A percentile compares a stretch with the other conserved stretches of the same genome.
Evolutionary conservation across 2,888 invertebrate genomes (phyloP).

Genomic region (Mythimna albipuncta): DNA sequence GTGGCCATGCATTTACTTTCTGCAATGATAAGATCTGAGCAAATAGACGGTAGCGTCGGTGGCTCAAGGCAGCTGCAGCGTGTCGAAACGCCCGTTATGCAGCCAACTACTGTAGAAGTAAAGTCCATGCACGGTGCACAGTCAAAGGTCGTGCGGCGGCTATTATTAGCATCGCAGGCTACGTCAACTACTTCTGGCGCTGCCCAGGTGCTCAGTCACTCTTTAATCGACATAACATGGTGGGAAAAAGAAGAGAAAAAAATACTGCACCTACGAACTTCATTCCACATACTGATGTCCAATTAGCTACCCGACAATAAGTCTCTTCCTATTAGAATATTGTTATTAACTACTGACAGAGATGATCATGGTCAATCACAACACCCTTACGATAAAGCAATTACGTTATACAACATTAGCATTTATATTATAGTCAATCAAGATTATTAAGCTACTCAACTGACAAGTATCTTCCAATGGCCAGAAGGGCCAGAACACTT

Average conservation of each 20-base stretch:
- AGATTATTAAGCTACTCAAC: no score
- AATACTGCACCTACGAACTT: no score
- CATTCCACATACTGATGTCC: not conserved
- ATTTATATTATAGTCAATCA: not conserved
- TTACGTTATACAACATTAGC: not conserved
- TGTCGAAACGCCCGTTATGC: not conserved
- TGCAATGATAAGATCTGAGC: slow-evolving; percentile 22
- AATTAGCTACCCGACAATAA: not conserved
- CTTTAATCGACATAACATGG: not conserved
- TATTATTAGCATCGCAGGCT: slow-evolving; percentile 26
- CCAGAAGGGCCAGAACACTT: not conserved
- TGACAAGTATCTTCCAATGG: not conserved
- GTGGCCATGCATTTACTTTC: slow-evolving; percentile 17
- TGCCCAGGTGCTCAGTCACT: not conserved
- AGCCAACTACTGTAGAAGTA: not conserved
- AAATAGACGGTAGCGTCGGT: slow-evolving; percentile 4
- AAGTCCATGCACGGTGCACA: slow-evolving; percentile 27
- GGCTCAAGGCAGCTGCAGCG: slow-evolving; percentile 9
- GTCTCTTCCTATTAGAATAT: not conserved
- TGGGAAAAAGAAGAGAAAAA: not conserved
- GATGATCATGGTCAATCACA: not conserved
- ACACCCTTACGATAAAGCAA: not conserved
- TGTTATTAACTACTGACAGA: no score
- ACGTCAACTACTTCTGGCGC: not conserved
- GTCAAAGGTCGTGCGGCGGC: slow-evolving; percentile 28